Base-by-base conservation (phyloP, 2,888 invertebrate species). In the Caenorhabditis sp. region DNA sequence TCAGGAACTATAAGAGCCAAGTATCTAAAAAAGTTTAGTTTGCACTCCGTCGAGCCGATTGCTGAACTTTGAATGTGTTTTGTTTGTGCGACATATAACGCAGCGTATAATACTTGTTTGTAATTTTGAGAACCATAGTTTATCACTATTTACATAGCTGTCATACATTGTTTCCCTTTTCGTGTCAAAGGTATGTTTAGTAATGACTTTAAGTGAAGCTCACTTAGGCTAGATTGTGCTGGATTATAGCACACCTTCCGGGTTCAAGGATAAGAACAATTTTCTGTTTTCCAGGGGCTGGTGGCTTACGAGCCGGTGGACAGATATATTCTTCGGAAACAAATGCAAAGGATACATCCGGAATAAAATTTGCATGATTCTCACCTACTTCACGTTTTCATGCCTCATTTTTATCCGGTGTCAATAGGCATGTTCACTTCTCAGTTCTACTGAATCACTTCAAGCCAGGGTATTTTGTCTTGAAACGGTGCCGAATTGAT, bases 281-380 rank as follows among this genome's bases (percentile, higher is more conserved):
- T 58, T 24, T 20, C 30, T 24, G 17, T 32, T n/a, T 86, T 87
- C 22, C 80, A 87, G 87, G 86, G 85, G 58, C 83, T 87, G 81
- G 83, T 85, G 78, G 83, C 85, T 66, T 87, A 83, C 86, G 85
- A 81, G 63, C 85, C 82, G 68, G 83, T 87, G 86, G 87, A 87
- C 84, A 83, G 87, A 78, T 85, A 82, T 82, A 80, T 78, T 62
- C 79, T 87, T 78, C 81, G 84, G 79, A 81, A 71, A 58, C 83
- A 82, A 79, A 80, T 77, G 76, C 81, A 80, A 85, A 85, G 84
- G 83, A 83, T 83, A 56, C 84, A 83, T 78, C 86, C 83, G 82
- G 75, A 68, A 78, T 85, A 81, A 85, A 76, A 72, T 83, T 85
- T 58, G 81, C 78, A 30, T 82, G 41, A 78, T 9, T 20, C 50